Evolutionary conservation across 2,888 invertebrate genomes (phyloP), one percentile per base, ranked within the genome.

Genomic region (Aquatica leii): DNA sequence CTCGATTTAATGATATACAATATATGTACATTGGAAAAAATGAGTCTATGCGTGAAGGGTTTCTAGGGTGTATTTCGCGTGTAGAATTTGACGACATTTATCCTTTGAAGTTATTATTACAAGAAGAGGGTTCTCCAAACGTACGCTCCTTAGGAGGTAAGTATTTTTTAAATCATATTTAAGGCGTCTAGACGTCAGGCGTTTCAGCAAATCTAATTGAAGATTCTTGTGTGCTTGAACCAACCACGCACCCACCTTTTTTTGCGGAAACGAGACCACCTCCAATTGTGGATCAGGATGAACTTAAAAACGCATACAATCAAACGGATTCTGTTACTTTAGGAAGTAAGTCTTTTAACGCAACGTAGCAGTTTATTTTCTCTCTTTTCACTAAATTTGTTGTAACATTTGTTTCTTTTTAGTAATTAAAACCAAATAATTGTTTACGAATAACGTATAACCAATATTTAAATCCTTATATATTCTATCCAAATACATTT

Each of bases 71-170:
- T 80, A 89, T 98, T 52, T 96, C 94, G 8, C 85, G 98, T 57
- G 95, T 97, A 5, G 95, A 97, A 83, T 98, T 98, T 80, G 97
- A 98, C 80, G 98, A 98, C 80, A 95, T 97, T 71, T 98, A 96
- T 82, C 98, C 98, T 0, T 84, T 98, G 46, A 97, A 97, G 81
- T 83, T 96, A 73, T 86, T 97, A 70, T 98, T 98, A 88, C 97
- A 98, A 82, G 95, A 98, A 81, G 92, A 95, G 78, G 92, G 94
- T 58, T 97, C 97, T 34, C 84, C 86, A 9, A 95, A 94, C 80
- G 91, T 98, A 34, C 85, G 88, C 67, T 90, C 92, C 0, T 75
- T 90, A 9, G 93, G 93, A 77, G 85, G 90, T 88, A 78, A 83
- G 85, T 83, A 35, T 17, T 52, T 51, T 18, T 56, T 8, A 37